These are phyloP conservation scores for Ivindomyrus marchei DNA, from an alignment of 2,113 vertebrate species.

Conservation along the genomic window DNA sequence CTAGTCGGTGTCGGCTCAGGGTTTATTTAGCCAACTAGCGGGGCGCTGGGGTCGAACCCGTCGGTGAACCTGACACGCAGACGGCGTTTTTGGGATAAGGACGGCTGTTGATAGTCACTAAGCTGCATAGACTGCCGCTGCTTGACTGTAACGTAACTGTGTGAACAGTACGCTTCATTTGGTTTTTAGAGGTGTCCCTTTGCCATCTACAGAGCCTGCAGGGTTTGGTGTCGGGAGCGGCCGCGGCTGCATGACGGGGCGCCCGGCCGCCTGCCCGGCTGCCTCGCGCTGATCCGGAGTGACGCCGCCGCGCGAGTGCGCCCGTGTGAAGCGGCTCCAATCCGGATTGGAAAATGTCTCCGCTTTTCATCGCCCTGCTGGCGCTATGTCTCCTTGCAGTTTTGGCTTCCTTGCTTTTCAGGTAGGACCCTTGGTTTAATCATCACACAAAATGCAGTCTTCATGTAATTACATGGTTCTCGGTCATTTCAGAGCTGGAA, in stretches of 20 bases:
- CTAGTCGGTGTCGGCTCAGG: not conserved
- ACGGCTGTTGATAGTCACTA: not conserved
- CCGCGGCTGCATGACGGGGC: not conserved
- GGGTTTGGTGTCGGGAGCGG: not conserved
- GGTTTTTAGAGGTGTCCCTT: not conserved
- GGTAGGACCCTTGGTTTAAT: conserved; percentile 42
- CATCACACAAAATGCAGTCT: not conserved
- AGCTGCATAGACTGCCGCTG: not conserved
- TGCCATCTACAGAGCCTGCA: not conserved
- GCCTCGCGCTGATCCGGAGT: not conserved
- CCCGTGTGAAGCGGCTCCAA: conserved; percentile 37
- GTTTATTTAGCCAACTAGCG: not conserved
- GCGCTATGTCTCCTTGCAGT: conserved; percentile 42
- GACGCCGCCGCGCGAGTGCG: not conserved
- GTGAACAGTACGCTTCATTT: not conserved
- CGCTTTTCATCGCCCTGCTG: conserved; percentile 45
- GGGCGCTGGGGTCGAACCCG: not conserved
- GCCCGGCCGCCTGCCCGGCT: not conserved
- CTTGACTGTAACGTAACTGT: not conserved
- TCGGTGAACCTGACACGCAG: not conserved
- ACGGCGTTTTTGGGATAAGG: not conserved
- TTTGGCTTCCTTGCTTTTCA: conserved; percentile 43
- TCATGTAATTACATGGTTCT: not conserved
- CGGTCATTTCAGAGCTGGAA: not conserved
- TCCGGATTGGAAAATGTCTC: conserved; percentile 50